Conservation (phyloP, 2,113 vertebrate genomes). For the Trochalopteron elliotii region DNA sequence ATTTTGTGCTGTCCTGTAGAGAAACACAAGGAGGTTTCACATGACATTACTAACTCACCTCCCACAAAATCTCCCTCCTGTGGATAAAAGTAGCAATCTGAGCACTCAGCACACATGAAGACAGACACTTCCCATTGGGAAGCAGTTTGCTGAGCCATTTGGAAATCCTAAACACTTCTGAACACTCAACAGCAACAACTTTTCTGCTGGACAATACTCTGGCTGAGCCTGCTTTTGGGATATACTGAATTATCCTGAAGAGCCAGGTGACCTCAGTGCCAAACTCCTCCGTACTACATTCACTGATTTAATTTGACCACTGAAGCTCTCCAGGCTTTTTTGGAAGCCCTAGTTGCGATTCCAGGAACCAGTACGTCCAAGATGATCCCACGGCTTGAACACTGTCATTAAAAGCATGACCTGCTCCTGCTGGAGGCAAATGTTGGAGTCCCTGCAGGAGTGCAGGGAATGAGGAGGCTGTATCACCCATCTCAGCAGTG, state of each 20-base stretch:
- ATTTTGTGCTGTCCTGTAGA: not conserved
- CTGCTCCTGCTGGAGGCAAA: slow-evolving; percentile 19
- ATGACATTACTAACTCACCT: not conserved
- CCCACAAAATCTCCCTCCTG: not conserved
- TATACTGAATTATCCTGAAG: not conserved
- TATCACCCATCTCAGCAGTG: not conserved
- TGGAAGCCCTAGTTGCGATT: not conserved
- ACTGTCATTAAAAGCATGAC: slow-evolving; percentile 31
- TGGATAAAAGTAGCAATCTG: not conserved
- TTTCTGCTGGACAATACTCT: not conserved
- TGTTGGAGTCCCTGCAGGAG: not conserved
- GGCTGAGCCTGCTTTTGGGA: not conserved
- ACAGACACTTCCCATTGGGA: not conserved
- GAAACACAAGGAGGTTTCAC: not conserved
- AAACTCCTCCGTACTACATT: not conserved
- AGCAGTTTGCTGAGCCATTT: not conserved
- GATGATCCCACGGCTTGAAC: not conserved
- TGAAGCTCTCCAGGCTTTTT: not conserved
- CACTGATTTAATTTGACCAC: slow-evolving; percentile 40
- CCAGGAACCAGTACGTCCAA: slow-evolving; percentile 25
- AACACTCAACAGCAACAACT: not conserved
- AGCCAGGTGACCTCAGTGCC: not conserved
- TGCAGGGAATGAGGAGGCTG: not conserved
- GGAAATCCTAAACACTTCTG: not conserved
- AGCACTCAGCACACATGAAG: not conserved